Evolutionary conservation across 1,140 invertebrate species (phyloP), one percentile per base, ranked within the genome.

Genomic region (Cydia strobilella): DNA sequence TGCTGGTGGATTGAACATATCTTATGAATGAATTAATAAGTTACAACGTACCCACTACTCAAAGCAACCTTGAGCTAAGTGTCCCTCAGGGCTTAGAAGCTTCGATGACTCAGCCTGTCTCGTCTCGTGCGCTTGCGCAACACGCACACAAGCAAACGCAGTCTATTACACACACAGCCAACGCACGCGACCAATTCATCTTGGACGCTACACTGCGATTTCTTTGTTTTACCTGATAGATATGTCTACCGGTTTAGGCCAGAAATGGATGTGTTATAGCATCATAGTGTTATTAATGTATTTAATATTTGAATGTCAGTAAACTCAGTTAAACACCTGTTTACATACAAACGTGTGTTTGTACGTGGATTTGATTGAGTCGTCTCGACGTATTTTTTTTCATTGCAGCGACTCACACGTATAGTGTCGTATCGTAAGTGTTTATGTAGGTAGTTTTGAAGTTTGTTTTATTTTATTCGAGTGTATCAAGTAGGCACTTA

Each of bases 291-390:
- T 69, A 48, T 23, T 65, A 42, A 75, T 54, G 59, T 51, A 74
- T 77, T 31, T 77, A 77, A 79, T 80, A 78, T 78, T 83, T 76
- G 77, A 82, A 88, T 88, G 86, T 88, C 83, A 88, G 84, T 86
- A 86, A 89, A 90, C 85, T 88, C 83, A 81, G 81, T 83, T 81
- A 84, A 84, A 77, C 87, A 87, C 84, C 87, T 90, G 89, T 90
- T 88, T 86, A 87, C 85, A 88, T 86, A 86, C 78, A 77, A 82
- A 82, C 79, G 82, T 84, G 79, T 86, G 83, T 82, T 76, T 77
- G 31, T 81, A 79, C 81, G 77, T 83, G 82, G 81, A 88, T 88
- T 88, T 88, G 84, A 89, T 89, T 86, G 79, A 90, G 83, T 83
- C 83, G 74, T 79, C 78, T 80, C 76, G 71, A 77, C 77, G 76